phyloP scores from a whole-genome alignment of 2,797 vertebrate species.

The Myripristis jacobus region DNA sequence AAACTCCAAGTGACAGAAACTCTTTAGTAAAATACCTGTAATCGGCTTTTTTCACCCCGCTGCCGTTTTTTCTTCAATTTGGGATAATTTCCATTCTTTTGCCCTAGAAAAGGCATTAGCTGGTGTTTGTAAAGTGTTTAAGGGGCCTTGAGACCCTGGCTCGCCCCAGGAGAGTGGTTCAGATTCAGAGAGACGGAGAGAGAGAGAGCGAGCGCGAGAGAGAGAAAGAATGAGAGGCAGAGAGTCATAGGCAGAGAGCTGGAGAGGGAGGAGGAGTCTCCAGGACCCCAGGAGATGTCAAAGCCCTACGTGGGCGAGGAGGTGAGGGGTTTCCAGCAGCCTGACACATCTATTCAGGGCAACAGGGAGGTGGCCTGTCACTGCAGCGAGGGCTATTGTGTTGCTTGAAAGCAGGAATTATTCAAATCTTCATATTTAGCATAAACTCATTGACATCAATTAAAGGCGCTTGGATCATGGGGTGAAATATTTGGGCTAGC shows the following conservation, averaged over 20 bases:
- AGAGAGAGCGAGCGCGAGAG: constrained; percentile 33
- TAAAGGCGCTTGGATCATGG: constrained; percentile 72
- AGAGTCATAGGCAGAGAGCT: neutral
- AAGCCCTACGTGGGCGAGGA: constrained; percentile 16
- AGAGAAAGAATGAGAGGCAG: constrained; percentile 37
- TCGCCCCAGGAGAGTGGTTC: constrained; percentile 59
- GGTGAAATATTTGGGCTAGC: constrained; percentile 60
- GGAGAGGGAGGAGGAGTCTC: neutral
- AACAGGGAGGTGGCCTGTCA: constrained; percentile 70
- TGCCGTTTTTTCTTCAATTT: constrained; percentile 51
- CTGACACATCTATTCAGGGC: constrained; percentile 73
- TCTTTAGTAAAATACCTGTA: constrained; percentile 39
- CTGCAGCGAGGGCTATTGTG: constrained; percentile 68
- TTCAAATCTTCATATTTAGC: constrained; percentile 83
- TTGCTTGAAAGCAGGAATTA: constrained; percentile 74
- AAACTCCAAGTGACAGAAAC: neutral
- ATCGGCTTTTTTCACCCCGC: constrained; percentile 49
- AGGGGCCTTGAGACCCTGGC: constrained; percentile 34
- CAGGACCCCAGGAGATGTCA: constrained; percentile 28
- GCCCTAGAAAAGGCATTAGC: constrained; percentile 45
- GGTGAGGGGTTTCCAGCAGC: constrained; percentile 52
- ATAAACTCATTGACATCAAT: constrained; percentile 87
- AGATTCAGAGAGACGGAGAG: constrained; percentile 55
- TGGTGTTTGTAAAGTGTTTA: constrained; percentile 28
- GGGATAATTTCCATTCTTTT: constrained; percentile 48